Evolutionary conservation across 53 echinoderm and acorn worm genomes (phyloP).

Genomic region (Antedon mediterranea): DNA sequence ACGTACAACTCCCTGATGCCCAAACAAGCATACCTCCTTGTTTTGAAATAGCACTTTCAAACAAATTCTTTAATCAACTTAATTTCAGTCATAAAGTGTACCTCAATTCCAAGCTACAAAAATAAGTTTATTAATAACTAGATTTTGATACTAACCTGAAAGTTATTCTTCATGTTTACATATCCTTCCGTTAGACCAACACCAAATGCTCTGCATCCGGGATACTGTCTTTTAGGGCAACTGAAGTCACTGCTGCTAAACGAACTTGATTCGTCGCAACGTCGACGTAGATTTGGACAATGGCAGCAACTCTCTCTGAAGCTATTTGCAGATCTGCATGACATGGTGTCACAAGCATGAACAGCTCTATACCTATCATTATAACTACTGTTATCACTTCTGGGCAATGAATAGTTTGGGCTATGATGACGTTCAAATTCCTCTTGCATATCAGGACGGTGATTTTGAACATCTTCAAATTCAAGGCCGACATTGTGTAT

Average conservation of each 20-base stretch:
- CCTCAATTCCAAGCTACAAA: no score
- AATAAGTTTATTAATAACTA: no score
- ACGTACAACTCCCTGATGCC: no score
- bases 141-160: constrained; percentile 92
- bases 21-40: no score
- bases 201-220: constrained; percentile 53
- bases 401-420: background rate
- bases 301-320: background rate
- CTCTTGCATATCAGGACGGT: background rate
- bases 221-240: background rate
- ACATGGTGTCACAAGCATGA: background rate
- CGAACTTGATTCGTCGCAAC: background rate
- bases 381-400: background rate
- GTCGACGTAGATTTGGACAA: background rate
- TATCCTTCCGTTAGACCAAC: constrained; percentile 51
- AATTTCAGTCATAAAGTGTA: no score
- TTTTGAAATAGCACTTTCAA: no score
- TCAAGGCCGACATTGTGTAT: background rate
- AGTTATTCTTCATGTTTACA: constrained; percentile 83
- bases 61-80: no score
- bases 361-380: background rate
- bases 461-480: background rate
- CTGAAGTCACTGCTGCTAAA: background rate
- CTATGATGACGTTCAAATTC: no score
- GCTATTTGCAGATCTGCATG: background rate